Percentiles rank a stretch among this genome's conserved stretches.
Evolutionary conservation across 2,113 vertebrate genomes (phyloP).

Genomic region (Colius striatus): DNA sequence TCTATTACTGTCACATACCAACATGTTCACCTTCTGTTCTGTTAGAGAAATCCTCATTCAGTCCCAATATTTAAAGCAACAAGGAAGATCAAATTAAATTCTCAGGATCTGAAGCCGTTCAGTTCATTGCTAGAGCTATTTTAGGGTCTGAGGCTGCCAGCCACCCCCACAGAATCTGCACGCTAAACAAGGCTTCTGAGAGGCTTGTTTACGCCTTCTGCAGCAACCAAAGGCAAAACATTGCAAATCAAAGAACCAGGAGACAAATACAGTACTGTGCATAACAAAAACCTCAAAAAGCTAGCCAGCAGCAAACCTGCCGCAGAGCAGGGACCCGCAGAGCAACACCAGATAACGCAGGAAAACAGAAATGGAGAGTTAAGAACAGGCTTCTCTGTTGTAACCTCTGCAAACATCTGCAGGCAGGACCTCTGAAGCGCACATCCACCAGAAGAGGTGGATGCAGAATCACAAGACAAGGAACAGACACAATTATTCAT

Average conservation of each 20-base stretch:
- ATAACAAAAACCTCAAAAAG: constrained; percentile 28
- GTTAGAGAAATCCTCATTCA: constrained; percentile 49
- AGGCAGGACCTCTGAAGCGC: background rate
- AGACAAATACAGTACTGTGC: constrained; percentile 26
- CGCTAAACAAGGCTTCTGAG: constrained; percentile 34
- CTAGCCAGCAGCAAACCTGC: constrained; percentile 45
- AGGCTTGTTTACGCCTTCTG: constrained; percentile 62
- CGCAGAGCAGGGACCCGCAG: background rate
- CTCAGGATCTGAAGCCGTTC: constrained; percentile 5
- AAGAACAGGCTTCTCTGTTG: background rate
- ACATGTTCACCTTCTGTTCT: constrained; percentile 62
- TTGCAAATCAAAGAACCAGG: constrained; percentile 47
- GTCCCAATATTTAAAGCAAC: constrained; percentile 59
- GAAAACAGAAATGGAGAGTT: background rate
- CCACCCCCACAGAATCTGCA: constrained; percentile 49
- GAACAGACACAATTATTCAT: background rate
- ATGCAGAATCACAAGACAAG: background rate
- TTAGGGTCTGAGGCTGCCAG: constrained; percentile 56
- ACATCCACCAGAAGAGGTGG: background rate
- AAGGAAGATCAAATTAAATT: constrained; percentile 52
- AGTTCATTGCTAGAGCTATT: constrained; percentile 58
- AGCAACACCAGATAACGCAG: background rate
- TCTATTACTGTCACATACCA: constrained; percentile 44
- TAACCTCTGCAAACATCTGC: background rate
- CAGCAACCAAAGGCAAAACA: constrained; percentile 62